Percentiles rank a stretch among this genome's conserved stretches.
phyloP scores from a whole-genome alignment of 2,888 invertebrate species.

The Hylaea fasciaria region DNA sequence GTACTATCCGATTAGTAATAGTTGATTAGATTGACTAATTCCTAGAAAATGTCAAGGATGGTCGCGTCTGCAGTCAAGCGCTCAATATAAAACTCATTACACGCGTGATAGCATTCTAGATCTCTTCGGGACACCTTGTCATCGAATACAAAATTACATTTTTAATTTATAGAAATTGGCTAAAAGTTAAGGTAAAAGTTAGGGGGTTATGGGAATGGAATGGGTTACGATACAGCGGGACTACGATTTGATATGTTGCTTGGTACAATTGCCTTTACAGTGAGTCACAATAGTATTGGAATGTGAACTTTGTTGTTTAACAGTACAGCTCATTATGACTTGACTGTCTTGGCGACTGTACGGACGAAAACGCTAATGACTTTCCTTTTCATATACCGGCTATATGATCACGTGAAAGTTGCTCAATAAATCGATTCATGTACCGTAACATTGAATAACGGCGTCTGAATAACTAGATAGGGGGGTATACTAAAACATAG shows the following conservation, averaged over 20 bases:
- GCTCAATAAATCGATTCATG: constrained; percentile 46
- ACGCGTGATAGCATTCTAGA: constrained; percentile 59
- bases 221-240: constrained; percentile 65
- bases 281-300: constrained; percentile 35
- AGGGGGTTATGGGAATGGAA: constrained; percentile 57
- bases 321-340: constrained; percentile 27
- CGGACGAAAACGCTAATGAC: constrained; percentile 45
- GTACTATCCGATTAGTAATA: too few species aligned
- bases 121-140: constrained; percentile 63
- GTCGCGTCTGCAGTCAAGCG: constrained; percentile 51
- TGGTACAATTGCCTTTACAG: constrained; percentile 53
- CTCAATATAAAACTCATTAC: constrained; percentile 49
- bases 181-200: constrained; percentile 67
- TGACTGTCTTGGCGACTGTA: constrained; percentile 49
- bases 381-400: constrained; percentile 74
- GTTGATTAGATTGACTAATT: too few species aligned
- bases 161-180: constrained; percentile 75
- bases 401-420: constrained; percentile 71
- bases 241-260: constrained; percentile 54
- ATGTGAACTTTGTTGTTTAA: constrained; percentile 39
- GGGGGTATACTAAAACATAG: constrained; percentile 80
- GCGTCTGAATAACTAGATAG: constrained; percentile 69
- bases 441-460: constrained; percentile 57
- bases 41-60: constrained; percentile 28
- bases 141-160: constrained; percentile 67